Evolutionary conservation across 2,797 vertebrate genomes (phyloP).

Genomic region (Leontocebus nigricollis): DNA sequence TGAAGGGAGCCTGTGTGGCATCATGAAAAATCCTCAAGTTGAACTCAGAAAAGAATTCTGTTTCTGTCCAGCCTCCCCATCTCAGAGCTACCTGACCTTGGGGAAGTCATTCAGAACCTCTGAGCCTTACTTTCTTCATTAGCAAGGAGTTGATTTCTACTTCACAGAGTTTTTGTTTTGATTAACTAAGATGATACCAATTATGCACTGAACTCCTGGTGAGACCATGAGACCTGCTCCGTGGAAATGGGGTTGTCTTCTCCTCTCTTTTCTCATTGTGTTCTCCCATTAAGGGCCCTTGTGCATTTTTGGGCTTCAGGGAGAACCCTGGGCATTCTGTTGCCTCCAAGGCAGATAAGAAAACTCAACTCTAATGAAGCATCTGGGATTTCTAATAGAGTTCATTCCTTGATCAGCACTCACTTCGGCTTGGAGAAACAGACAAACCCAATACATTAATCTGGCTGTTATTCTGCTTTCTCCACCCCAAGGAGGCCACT

Average conservation of each 20-base stretch:
- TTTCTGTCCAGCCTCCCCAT: neutral
- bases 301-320: neutral
- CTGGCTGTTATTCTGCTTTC: neutral
- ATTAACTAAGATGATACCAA: neutral
- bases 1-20: neutral
- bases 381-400: neutral
- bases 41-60: neutral
- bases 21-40: neutral
- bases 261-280: neutral
- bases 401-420: neutral
- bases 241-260: accelerated
- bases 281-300: no score
- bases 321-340: neutral
- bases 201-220: neutral
- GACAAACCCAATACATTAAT: neutral
- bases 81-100: neutral
- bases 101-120: neutral
- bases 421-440: neutral
- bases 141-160: neutral
- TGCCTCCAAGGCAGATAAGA: neutral
- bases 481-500: neutral
- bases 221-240: neutral
- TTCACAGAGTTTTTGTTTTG: neutral
- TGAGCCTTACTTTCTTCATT: neutral
- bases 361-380: neutral